Percentiles rank a stretch among this genome's conserved stretches.
These are phyloP conservation scores for Drosophila subsilvestris DNA, from an alignment of 2,888 invertebrate species.

Conservation along the genomic window DNA sequence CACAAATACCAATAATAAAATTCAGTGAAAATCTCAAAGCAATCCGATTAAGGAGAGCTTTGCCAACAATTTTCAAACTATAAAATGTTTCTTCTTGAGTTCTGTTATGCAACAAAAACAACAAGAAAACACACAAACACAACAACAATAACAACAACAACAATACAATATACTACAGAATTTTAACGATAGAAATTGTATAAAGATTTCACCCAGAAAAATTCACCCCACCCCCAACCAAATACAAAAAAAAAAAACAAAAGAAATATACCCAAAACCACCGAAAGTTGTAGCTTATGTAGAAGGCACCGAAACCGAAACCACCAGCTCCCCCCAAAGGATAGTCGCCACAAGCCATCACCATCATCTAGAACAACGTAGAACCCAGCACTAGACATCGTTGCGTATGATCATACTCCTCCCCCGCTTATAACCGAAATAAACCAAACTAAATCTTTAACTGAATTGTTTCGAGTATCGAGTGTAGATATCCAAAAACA, in stretches of 20 bases:
- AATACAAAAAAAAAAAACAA: not conserved
- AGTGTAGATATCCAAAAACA: not conserved
- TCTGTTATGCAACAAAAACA: conserved; percentile 42
- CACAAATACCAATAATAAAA: conserved; percentile 19
- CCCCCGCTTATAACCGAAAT: not conserved
- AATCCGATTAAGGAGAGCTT: conserved; percentile 8
- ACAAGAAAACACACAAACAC: conserved; percentile 12
- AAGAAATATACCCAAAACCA: conserved; percentile 3
- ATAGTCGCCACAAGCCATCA: conserved; percentile 21
- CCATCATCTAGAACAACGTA: conserved; percentile 23
- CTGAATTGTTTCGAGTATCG: not conserved
- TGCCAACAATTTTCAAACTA: conserved; percentile 32
- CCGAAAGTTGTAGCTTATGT: conserved; percentile 43
- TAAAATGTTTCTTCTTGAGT: conserved; percentile 64
- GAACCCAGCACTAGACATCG: conserved; percentile 35
- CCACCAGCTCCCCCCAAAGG: conserved; percentile 23
- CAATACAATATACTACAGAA: conserved; percentile 33
- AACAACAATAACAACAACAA: conserved; percentile 9
- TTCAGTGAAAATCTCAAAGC: conserved; percentile 39
- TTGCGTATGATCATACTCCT: conserved; percentile 1
- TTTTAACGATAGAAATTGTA: conserved; percentile 60
- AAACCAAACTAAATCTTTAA: not conserved
- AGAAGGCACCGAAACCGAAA: conserved; percentile 35
- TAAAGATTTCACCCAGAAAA: conserved; percentile 27
- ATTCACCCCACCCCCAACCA: conserved; percentile 10